A percentile compares a stretch with the other conserved stretches of the same genome.
Evolutionary conservation across 2,888 invertebrate species (phyloP).

Genomic region (Tachina grossa): DNA sequence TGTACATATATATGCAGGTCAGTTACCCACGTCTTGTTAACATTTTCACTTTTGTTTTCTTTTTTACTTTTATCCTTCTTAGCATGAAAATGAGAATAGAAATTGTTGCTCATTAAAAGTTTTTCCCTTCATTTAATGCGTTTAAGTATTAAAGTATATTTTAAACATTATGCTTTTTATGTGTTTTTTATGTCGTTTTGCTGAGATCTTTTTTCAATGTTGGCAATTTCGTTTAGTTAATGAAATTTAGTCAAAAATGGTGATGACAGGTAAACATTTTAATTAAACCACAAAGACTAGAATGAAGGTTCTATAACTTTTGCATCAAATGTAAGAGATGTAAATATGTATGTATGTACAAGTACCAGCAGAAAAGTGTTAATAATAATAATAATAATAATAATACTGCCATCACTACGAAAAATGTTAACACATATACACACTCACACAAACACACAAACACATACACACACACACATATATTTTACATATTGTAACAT

Average conservation of each 20-base stretch:
- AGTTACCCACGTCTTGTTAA: too few species aligned
- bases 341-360: background rate
- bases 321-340: background rate
- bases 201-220: constrained; percentile 22
- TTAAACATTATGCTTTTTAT: constrained; percentile 1
- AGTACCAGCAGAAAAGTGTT: constrained; percentile 2
- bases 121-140: constrained; percentile 33
- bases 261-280: constrained; percentile 16
- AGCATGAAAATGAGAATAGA: background rate
- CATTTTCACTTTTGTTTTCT: background rate
- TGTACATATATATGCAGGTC: background rate
- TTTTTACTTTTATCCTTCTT: background rate
- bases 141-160: constrained; percentile 27
- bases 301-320: background rate
- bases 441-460: background rate
- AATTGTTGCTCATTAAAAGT: constrained; percentile 58
- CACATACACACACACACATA: background rate
- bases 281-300: constrained; percentile 16
- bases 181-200: background rate
- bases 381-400: background rate
- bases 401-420: background rate
- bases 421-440: background rate
- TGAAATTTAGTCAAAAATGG: constrained; percentile 20
- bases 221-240: background rate
- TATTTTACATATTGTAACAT: constrained; percentile 17